Evolutionary conservation across 2,113 vertebrate species (phyloP), one percentile per base, ranked within the genome.

Genomic region (Saccopteryx leptura): DNA sequence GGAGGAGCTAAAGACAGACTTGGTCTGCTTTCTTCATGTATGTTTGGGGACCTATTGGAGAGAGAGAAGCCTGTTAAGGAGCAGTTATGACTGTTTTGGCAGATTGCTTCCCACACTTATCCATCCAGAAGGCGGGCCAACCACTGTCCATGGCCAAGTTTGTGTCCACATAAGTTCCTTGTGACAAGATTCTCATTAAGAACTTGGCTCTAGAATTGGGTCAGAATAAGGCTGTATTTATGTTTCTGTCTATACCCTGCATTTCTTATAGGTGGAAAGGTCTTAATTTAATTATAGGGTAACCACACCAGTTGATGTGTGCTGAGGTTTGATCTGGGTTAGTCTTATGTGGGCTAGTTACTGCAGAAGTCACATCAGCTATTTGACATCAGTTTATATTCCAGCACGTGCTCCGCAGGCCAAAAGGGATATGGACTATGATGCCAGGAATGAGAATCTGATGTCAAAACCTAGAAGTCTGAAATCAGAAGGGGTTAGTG

Each of bases 31-130:
- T 88, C 58, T 79, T 60, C 58, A 19, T 61, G 48, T 93, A 18
- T 46, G 19, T 76, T 88, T 90, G 75, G 78, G 61, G 48, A 4
- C 24, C 17, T 74, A 7, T n/a, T 61, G 72, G 71, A 90, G 80
- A 92, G 74, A 88, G 15, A 52, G 69, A 69, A 92, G 56, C 66
- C 69, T 90, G 24, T 90, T 96, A 88, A 76, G 80, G 68, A 61
- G 23, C 39, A 72, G 9, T 84, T 48, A 18, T 71, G 79, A 54
- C 52, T 86, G 3, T 81, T 56, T 9, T 79, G 68, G 90, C n/a
- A 48, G 31, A 79, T 58, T 66, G 66, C 71, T 75, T 95, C 33
- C 58, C 94, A 68, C 2, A 18, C 24, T 80, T 79, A 69, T 66
- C 74, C 65, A 69, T 66, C 74, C 65, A 75, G 79, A 88, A 88